Evolutionary conservation across 1,140 invertebrate species (phyloP), one percentile per base, ranked within the genome.

Genomic region (Drosophila simulans): DNA sequence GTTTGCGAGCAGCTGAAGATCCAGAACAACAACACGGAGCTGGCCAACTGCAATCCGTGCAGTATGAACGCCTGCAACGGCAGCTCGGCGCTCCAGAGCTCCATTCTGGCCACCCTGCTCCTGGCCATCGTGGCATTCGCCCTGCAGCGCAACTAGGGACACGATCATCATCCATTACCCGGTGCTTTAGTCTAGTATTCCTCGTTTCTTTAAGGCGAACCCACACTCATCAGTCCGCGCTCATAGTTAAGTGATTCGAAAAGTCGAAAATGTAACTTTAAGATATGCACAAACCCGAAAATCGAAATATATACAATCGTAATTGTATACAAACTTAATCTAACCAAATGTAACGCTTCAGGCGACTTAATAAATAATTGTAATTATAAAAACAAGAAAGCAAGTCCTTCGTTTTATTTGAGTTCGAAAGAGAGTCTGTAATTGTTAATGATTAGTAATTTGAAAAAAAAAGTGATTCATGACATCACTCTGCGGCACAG

Each of bases 21-120:
- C 2, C 62, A 72, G 45, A 77, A 79, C 49, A 68, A 65, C 17
- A 54, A 48, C 11, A 58, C 58, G 0, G 15, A 71, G 20, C 0
- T 86, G 8, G 59, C 46, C 51, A 66, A 75, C 25, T 91, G 90
- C 12, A 45, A 79, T 69, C 80, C 90, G 8, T 91, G 90, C 69
- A 73, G 60, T 46, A 90, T 85, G 78, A 77, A 74, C 55, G 71
- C 66, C 31, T 91, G 90, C 56, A 91, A 91, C 53, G 70, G 80
- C 53, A 64, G 68, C 11, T 49, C 58, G 0, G 15, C 66, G 35
- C 10, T 86, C 13, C 58, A 75, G 15, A 62, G 77, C 1, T 79
- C 90, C 12, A 3, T 89, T 5, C 39, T 81, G 34, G 66, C 55
- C 40, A 58, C 90, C 0, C 13, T 91, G 1, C 12, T 86, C 2